Conservation (phyloP, 2,888 invertebrate genomes). For the Danaus chrysippus region DNA sequence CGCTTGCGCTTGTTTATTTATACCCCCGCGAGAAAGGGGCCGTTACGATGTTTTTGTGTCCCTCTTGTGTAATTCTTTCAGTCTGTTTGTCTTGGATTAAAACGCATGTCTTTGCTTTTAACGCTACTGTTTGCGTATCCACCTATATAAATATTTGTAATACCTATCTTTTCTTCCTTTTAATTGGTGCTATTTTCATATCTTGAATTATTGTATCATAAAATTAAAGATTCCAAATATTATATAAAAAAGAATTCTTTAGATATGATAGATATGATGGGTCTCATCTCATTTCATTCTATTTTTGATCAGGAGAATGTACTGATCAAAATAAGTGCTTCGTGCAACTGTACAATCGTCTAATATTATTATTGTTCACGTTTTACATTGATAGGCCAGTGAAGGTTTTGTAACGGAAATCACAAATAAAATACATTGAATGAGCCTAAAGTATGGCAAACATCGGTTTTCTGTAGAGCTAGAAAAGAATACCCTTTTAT, state of each 20-base stretch:
- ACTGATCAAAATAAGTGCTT: conserved; percentile 40
- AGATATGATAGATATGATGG: conserved; percentile 46
- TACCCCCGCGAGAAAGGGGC: conserved; percentile 52
- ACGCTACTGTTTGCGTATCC: conserved; percentile 70
- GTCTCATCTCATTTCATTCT: conserved; percentile 49
- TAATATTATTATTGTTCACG: conserved; percentile 75
- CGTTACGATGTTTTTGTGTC: conserved; percentile 66
- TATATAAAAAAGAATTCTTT: conserved; percentile 40
- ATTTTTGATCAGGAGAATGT: conserved; percentile 48
- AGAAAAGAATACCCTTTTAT: too few relatives aligned
- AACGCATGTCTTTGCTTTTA: conserved; percentile 74
- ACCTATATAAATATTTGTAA: conserved; percentile 70
- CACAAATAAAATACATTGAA: conserved; percentile 34
- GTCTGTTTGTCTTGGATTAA: conserved; percentile 74
- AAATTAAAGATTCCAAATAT: conserved; percentile 44
- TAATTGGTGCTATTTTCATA: conserved; percentile 71
- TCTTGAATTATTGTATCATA: conserved; percentile 66
- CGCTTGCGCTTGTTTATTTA: conserved; percentile 59
- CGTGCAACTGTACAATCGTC: conserved; percentile 64
- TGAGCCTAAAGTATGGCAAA: conserved; percentile 17
- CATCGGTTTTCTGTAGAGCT: background rate
- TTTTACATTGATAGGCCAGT: conserved; percentile 63
- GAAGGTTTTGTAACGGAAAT: conserved; percentile 38
- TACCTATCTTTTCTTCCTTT: conserved; percentile 60
- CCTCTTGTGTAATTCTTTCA: conserved; percentile 68